phyloP scores from a whole-genome alignment of 2,113 vertebrate genomes.

The Rhodinocichla rosea region DNA sequence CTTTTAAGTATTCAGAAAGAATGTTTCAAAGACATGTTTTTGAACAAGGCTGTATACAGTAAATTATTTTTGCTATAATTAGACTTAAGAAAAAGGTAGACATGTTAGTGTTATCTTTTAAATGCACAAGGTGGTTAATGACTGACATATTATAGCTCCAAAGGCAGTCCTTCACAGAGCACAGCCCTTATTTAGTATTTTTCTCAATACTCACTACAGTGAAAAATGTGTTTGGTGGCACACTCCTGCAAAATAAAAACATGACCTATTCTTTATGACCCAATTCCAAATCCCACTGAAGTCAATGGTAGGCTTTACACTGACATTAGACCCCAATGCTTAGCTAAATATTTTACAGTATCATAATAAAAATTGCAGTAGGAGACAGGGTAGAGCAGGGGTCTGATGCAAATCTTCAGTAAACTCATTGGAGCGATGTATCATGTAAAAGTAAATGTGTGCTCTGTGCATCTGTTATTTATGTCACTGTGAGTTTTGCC shows the following conservation, averaged over 20 bases:
- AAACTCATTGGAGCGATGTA: neutral
- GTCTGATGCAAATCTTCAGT: neutral
- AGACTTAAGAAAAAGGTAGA: neutral
- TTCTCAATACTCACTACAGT: neutral
- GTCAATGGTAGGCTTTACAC: neutral
- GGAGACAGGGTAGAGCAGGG: neutral
- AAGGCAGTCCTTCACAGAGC: neutral
- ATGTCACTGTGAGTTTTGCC: neutral
- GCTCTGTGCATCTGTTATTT: neutral
- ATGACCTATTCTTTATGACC: neutral
- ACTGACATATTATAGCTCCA: neutral
- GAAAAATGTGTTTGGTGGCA: neutral
- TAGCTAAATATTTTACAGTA: constrained; percentile 21
- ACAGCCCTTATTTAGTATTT: neutral
- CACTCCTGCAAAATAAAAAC: neutral
- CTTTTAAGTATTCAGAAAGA: neutral
- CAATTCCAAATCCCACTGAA: neutral
- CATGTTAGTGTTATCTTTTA: neutral
- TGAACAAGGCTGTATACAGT: neutral
- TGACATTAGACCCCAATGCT: neutral
- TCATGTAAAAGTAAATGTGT: neutral
- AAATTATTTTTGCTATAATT: neutral
- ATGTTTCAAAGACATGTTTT: neutral
- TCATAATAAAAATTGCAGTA: neutral
- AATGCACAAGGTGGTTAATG: neutral